phyloP scores from a whole-genome alignment of 2,888 invertebrate species.

The Anodontia alba region DNA sequence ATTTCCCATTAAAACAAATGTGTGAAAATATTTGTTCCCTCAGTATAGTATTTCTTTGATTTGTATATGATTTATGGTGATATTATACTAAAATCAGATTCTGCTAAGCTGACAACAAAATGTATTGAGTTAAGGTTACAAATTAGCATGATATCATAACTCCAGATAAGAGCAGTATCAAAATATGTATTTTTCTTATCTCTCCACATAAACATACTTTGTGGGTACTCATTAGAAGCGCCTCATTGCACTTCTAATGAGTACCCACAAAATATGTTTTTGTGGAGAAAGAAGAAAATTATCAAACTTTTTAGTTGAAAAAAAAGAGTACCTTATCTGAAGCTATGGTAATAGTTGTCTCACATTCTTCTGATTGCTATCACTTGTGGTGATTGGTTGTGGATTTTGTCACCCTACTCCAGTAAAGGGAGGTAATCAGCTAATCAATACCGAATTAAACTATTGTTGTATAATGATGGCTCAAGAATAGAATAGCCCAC shows the following conservation, averaged over 20 bases:
- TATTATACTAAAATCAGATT: background rate
- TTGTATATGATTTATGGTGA: background rate
- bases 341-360: no score
- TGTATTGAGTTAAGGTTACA: background rate
- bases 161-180: no score
- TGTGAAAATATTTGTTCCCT: background rate
- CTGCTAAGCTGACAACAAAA: background rate
- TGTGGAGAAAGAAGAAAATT: no score
- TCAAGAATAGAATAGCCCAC: slow-evolving; percentile 7
- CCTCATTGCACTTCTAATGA: no score
- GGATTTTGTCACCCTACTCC: background rate
- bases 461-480: slow-evolving; percentile 23
- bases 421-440: slow-evolving; percentile 7
- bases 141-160: background rate
- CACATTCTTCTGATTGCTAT: background rate
- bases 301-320: no score
- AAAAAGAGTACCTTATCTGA: no score
- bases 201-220: no score
- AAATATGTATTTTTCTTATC: no score
- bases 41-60: no score
- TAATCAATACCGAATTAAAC: slow-evolving; percentile 2
- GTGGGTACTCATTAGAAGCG: no score
- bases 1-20: background rate
- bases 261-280: no score
- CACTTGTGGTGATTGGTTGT: background rate